Evolutionary conservation across 1,140 invertebrate species (phyloP).

Genomic region (Leptonema lineaticorne): DNA sequence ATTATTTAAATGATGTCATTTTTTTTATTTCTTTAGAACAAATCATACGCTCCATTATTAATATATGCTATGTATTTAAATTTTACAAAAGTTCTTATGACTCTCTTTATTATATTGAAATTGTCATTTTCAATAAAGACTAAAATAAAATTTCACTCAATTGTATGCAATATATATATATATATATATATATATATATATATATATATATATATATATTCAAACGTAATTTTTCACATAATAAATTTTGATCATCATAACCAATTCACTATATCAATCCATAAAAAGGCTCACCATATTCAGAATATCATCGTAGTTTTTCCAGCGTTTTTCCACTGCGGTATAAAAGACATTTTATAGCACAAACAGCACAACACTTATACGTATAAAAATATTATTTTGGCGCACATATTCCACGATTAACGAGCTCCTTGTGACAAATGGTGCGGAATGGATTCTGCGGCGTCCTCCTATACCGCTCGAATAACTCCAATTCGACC

Average conservation of each 20-base stretch:
- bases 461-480: background rate
- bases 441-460: conserved; percentile 20
- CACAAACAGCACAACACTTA: too few species aligned
- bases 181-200: background rate
- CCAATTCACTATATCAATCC: background rate
- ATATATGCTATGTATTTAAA: too few species aligned
- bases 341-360: too few species aligned
- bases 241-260: background rate
- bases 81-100: too few species aligned
- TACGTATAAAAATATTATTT: too few species aligned
- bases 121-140: background rate
- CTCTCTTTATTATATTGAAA: too few species aligned
- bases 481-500: conserved; percentile 3
- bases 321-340: too few species aligned
- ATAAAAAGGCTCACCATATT: background rate
- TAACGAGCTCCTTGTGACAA: conserved; percentile 28
- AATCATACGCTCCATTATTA: too few species aligned
- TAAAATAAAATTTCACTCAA: background rate
- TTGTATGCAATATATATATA: too few species aligned
- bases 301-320: too few species aligned
- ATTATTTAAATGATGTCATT: too few species aligned
- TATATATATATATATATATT: background rate
- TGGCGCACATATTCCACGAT: conserved; percentile 20
- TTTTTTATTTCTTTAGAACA: too few species aligned
- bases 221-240: background rate